Base-by-base conservation (phyloP, 2,113 vertebrate species). In the Mastomys coucha region DNA sequence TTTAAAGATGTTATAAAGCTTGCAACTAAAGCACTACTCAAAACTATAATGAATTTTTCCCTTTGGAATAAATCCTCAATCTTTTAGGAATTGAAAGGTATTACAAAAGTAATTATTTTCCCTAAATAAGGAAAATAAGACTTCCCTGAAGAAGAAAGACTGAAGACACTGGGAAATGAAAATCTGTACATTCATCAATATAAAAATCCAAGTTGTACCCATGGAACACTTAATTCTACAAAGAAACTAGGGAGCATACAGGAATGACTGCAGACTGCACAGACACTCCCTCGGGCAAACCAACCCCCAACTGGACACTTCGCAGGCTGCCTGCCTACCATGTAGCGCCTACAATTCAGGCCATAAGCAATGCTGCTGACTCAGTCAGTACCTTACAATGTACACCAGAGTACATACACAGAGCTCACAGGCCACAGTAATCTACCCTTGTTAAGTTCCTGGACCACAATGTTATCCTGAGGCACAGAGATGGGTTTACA, bases 101-200 rank as follows among this genome's bases (percentile, higher is more conserved):
- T 84, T 73, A 84, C 42, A 73, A 96, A 84, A 92, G 4, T 17
- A 88, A 94, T 88, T 92, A 92, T 89, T 84, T 95, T 22, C 22
- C 81, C 39, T 31, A 10, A 72, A 88, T 42, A 76, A 93, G 69
- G 36, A 78, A 95, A 87, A 60, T 11, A 58, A n/a, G 17, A 28
- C 16, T 73, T 94, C 70, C 56, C 95, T 51, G 63, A 73, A 88
- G 14, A 20, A 85, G 11, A 86, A 60, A 82, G 33, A 39, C 0
- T 26, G 36, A 67, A 91, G 42, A 94, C 63, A 95, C 24, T 58
- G 20, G 45, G 20, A 70, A 78, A 22, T 20, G 0, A 60, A 82
- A 26, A 89, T 8, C 7, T 60, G 16, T 42, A 77, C 63, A 77
- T 81, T 22, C 42, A 4, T 81, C 81, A 81, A 69, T 26, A 84